Percentiles rank a stretch among this genome's conserved stretches.
Conservation (phyloP, 1,140 invertebrate genomes). For the Neoseiulus cucumeris region DNA sequence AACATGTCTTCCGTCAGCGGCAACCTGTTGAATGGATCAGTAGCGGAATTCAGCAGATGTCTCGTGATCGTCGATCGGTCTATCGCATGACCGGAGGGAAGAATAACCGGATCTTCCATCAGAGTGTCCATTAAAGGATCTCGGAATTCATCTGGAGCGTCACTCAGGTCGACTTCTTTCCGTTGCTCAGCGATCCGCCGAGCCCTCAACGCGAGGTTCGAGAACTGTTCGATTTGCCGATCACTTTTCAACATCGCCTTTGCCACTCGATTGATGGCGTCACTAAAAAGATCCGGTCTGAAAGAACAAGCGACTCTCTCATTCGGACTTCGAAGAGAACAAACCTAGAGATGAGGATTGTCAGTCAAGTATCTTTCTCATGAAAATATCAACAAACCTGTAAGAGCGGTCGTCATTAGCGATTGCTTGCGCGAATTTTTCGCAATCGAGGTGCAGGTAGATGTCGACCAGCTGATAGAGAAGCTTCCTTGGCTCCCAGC, state of each 20-base stretch:
- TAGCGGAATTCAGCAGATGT: constrained; percentile 82
- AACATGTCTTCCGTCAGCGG: constrained; percentile 72
- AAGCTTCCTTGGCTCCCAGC: constrained; percentile 79
- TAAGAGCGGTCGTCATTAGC: constrained; percentile 50
- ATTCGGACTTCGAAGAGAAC: too few species aligned
- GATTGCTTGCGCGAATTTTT: constrained; percentile 65
- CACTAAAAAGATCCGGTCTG: constrained; percentile 68
- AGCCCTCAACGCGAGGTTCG: constrained; percentile 37
- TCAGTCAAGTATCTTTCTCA: not conserved
- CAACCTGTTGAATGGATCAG: constrained; percentile 91
- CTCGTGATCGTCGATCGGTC: constrained; percentile 74
- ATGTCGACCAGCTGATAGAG: constrained; percentile 82
- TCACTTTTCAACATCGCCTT: constrained; percentile 56
- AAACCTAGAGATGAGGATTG: not conserved
- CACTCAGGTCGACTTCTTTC: constrained; percentile 57
- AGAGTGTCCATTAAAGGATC: constrained; percentile 94
- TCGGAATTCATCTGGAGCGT: constrained; percentile 89
- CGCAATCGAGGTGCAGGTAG: constrained; percentile 84
- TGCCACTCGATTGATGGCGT: constrained; percentile 57
- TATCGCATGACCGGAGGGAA: constrained; percentile 88
- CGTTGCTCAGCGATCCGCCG: constrained; percentile 43
- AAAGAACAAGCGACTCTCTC: constrained; percentile 36
- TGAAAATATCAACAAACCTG: constrained; percentile 7
- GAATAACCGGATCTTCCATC: constrained; percentile 81
- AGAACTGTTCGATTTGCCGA: constrained; percentile 49